Percentiles rank a stretch among this genome's conserved stretches.
phyloP scores from a whole-genome alignment of 2,888 invertebrate species.

The Keiferia lycopersicella region DNA sequence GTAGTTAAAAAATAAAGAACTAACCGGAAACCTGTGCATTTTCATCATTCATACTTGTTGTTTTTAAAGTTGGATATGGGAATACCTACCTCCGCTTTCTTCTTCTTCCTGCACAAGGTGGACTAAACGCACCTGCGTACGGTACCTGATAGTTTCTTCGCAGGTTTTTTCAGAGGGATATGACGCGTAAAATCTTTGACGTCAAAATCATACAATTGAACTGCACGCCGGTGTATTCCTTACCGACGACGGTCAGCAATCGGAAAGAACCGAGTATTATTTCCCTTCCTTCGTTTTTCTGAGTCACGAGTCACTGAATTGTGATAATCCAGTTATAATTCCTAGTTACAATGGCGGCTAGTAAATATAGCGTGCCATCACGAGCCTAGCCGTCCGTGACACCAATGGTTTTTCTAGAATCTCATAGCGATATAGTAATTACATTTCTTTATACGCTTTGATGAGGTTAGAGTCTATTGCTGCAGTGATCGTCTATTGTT shows the following conservation, averaged over 20 bases:
- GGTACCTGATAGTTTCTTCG: too few species aligned
- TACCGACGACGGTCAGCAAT: background rate
- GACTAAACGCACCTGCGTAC: too few species aligned
- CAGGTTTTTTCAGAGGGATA: too few species aligned
- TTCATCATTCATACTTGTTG: too few species aligned
- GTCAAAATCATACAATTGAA: too few species aligned
- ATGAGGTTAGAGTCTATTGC: conserved; percentile 27
- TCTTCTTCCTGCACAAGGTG: too few species aligned
- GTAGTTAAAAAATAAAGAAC: too few species aligned
- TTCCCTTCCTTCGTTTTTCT: conserved; percentile 41
- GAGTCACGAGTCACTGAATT: conserved; percentile 39
- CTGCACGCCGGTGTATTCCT: too few species aligned
- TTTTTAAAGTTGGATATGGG: too few species aligned
- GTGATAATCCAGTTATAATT: conserved; percentile 46
- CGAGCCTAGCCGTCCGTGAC: conserved; percentile 66
- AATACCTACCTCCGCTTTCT: too few species aligned
- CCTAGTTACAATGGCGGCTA: conserved; percentile 30
- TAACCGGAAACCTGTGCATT: background rate
- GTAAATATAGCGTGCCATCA: conserved; percentile 53
- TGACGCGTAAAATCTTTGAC: too few species aligned
- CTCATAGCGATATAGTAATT: conserved; percentile 41
- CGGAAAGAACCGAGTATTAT: conserved; percentile 33
- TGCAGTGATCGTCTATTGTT: conserved; percentile 29
- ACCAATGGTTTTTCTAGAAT: conserved; percentile 56
- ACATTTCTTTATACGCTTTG: conserved; percentile 45